Conservation (phyloP, 2,113 vertebrate genomes). For the Stomatorhinus ivindoensis region DNA sequence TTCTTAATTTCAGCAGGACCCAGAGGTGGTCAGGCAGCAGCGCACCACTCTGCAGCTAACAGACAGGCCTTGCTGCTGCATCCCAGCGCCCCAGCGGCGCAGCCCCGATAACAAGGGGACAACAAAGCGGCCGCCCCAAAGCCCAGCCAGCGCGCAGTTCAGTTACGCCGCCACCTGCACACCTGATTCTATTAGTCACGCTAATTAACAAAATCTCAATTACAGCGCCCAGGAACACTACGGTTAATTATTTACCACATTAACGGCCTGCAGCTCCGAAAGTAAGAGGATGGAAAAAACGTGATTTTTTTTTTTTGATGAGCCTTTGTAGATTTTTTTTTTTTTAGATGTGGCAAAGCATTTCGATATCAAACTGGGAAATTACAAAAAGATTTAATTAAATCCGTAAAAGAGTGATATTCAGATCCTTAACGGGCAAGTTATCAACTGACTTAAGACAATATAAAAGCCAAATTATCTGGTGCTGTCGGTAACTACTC, state of each 20-base stretch:
- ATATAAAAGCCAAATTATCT: not conserved
- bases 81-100: no score
- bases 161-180: not conserved
- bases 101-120: no score
- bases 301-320: not conserved
- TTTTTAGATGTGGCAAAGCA: not conserved
- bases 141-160: not conserved
- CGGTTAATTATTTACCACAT: not conserved
- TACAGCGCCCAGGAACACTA: not conserved
- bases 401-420: not conserved
- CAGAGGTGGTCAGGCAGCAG: not conserved
- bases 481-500: not conserved
- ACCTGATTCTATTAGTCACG: conserved; percentile 1
- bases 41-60: not conserved
- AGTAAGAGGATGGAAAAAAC: not conserved
- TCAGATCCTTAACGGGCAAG: not conserved
- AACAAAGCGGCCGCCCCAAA: not conserved
- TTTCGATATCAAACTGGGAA: not conserved
- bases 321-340: not conserved
- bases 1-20: not conserved
- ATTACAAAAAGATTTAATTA: not conserved
- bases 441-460: not conserved
- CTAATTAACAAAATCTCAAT: not conserved
- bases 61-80: not conserved
- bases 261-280: not conserved